These are phyloP conservation scores for Digitonthophagus gazella DNA, from an alignment of 2,888 invertebrate species.

Conservation along the genomic window DNA sequence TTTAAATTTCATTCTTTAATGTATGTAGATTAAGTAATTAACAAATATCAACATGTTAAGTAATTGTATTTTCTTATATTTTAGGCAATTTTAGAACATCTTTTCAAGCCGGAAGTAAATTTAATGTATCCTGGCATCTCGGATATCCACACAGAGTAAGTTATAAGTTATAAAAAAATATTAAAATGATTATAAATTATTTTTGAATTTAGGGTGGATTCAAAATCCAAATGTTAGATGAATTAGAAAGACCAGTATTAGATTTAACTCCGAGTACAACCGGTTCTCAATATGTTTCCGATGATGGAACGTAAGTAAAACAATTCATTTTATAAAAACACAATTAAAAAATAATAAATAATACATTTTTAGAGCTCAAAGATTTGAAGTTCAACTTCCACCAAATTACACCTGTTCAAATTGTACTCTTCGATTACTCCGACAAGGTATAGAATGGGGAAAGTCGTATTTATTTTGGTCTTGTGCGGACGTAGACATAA, in stretches of 20 bases:
- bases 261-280: slow-evolving; percentile 81
- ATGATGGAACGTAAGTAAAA: slow-evolving; percentile 80
- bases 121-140: slow-evolving; percentile 91
- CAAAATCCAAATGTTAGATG: slow-evolving; percentile 82
- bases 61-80: too few species aligned
- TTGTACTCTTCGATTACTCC: slow-evolving; percentile 84
- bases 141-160: slow-evolving; percentile 89
- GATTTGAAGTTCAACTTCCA: slow-evolving; percentile 78
- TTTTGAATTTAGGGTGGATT: slow-evolving; percentile 77
- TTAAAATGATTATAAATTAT: background rate
- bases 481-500: slow-evolving; percentile 90
- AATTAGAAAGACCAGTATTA: slow-evolving; percentile 77
- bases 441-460: slow-evolving; percentile 89
- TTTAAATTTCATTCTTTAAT: too few species aligned
- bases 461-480: slow-evolving; percentile 89
- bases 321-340: background rate
- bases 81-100: slow-evolving; percentile 78
- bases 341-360: background rate
- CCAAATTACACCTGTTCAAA: slow-evolving; percentile 79
- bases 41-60: too few species aligned
- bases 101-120: slow-evolving; percentile 75
- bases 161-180: slow-evolving; percentile 31
- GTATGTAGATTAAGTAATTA: too few species aligned
- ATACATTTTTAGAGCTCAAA: slow-evolving; percentile 73
- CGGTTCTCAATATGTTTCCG: slow-evolving; percentile 76